These are phyloP conservation scores for Hartigia nigra DNA, from an alignment of 2,888 invertebrate genomes.

Conservation along the genomic window DNA sequence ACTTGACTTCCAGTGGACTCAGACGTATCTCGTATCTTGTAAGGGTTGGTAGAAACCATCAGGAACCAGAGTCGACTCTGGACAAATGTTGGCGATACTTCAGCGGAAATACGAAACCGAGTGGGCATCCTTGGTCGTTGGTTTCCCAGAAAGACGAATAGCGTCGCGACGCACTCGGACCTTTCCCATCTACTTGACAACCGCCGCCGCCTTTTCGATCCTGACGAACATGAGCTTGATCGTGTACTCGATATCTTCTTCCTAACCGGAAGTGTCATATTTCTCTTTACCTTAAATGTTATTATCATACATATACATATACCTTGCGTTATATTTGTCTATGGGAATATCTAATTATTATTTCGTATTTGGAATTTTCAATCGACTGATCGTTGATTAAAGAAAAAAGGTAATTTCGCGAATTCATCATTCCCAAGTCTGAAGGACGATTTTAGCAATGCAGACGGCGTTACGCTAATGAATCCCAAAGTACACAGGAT, in stretches of 20 bases:
- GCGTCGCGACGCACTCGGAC: not conserved
- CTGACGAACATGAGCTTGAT: not conserved
- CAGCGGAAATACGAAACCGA: constrained; percentile 16
- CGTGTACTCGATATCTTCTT: not conserved
- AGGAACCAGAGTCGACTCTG: not conserved
- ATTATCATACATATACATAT: not conserved
- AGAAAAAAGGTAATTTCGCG: not conserved
- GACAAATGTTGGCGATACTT: constrained; percentile 21
- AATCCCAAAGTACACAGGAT: constrained; percentile 27
- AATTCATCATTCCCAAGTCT: not conserved
- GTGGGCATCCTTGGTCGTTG: constrained; percentile 13
- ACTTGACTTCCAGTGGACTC: not conserved
- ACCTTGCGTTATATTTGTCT: not conserved
- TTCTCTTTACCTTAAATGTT: not conserved
- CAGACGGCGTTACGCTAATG: constrained; percentile 28
- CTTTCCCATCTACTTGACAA: not conserved
- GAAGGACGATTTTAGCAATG: constrained; percentile 11
- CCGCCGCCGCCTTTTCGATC: not conserved
- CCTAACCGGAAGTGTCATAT: not conserved
- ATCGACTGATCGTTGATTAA: not conserved
- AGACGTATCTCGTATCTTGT: not conserved
- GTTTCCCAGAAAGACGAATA: constrained; percentile 7
- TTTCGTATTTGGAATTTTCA: not conserved
- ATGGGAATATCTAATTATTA: not conserved
- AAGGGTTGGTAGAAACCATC: not conserved